These are phyloP conservation scores for Pantherophis alleghaniensis DNA, from an alignment of 2,797 vertebrate genomes.

Conservation along the genomic window DNA sequence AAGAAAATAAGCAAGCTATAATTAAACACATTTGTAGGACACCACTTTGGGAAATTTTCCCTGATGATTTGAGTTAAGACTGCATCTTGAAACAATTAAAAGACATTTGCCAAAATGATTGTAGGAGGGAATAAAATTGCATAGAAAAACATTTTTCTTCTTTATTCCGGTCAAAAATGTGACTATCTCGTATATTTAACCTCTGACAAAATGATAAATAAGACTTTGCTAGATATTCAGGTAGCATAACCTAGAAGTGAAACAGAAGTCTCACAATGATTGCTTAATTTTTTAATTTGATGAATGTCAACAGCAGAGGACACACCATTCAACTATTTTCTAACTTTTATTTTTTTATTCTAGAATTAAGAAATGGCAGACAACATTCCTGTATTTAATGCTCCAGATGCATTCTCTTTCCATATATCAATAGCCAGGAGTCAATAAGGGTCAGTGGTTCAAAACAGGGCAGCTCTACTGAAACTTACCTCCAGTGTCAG, in stretches of 20 bases:
- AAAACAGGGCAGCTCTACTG: constrained; percentile 41
- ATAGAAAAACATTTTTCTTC: neutral
- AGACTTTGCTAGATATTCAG: neutral
- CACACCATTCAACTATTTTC: constrained; percentile 41
- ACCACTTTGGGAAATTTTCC: neutral
- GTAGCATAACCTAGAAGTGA: neutral
- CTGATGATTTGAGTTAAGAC: neutral
- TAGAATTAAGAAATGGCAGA: constrained; percentile 53
- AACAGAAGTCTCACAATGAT: constrained; percentile 2
- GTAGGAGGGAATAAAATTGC: neutral
- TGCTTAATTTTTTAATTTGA: constrained; percentile 35
- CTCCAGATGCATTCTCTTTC: constrained; percentile 37
- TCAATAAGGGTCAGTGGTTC: constrained; percentile 40
- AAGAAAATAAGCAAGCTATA: neutral
- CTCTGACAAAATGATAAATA: neutral
- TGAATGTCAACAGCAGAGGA: constrained; percentile 35
- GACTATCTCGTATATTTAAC: neutral
- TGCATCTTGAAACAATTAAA: neutral
- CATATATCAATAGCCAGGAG: constrained; percentile 31
- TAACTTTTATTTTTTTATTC: constrained; percentile 57
- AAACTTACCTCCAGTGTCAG: constrained; percentile 47
- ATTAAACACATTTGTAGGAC: neutral
- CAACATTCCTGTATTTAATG: constrained; percentile 59
- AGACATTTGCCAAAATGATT: neutral
- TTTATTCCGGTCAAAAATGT: neutral